Evolutionary conservation across 1,140 invertebrate species (phyloP), one percentile per base, ranked within the genome.

Genomic region (Eueides isabella): DNA sequence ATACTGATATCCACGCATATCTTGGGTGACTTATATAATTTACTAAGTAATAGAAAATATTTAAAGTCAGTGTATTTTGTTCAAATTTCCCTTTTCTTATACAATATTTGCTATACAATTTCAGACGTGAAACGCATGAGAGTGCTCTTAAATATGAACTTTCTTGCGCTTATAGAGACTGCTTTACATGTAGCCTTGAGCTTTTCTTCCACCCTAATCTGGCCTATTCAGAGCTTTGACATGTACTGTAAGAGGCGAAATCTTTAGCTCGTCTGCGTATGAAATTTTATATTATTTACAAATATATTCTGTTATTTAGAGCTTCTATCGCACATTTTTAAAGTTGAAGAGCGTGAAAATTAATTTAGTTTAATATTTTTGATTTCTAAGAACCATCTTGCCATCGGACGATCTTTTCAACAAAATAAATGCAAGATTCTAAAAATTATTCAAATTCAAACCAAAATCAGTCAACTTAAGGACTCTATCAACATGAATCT

Each of bases 401-500:
- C 33, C 14, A 35, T 12, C 12, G 12, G 33, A 38, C 14, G 5
- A 38, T 5, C 14, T 3, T 2, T 19, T 48, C 9, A 9, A 26
- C 4, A 1, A 23, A 26, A 19, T 23, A 23, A 26, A 19, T 23
- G 23, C 6, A 44, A 19, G 16, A 19, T 5, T n/a, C 7, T 11
- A 9, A 2, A 55, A 55, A 55, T 55, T 26, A 55, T 55, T 55
- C 2, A 55, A 55, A 55, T 55, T 55, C 19, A 1, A 29, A 55
- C 6, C 30, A 64, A 48, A 44, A 65, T 31, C 41, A 62, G 31
- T 72, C 6, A 19, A 2, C 67, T 33, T 26, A 30, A 69, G 41
- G 73, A 70, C 62, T 70, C 41, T 68, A 63, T 70, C 73, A 70
- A 75, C 67, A 70, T 35, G 23, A 63, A 69, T 66, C 44, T n/a